Percentiles rank a stretch among this genome's conserved stretches.
These are phyloP conservation scores for Venustaconcha ellipsiformis DNA, from an alignment of 1,140 invertebrate genomes.

Conservation along the genomic window DNA sequence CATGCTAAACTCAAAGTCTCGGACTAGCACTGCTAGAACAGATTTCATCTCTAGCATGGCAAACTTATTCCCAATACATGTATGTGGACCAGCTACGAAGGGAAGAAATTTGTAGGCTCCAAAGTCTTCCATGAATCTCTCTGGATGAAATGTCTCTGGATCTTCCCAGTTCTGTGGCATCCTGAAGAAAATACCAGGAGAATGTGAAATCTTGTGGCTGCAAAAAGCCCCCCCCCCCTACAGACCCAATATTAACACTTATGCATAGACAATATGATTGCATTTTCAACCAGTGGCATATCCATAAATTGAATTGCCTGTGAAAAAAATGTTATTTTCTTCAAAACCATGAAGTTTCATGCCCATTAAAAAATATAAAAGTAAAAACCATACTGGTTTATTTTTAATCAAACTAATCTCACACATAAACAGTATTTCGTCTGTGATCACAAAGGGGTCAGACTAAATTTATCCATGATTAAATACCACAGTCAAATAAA, in stretches of 20 bases:
- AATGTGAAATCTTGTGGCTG: constrained; percentile 1
- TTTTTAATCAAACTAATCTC: too few species aligned
- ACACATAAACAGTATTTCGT: too few species aligned
- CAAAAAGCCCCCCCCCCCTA: neutral
- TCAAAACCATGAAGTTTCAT: too few species aligned
- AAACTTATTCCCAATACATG: constrained; percentile 53
- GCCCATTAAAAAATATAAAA: too few species aligned
- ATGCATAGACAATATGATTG: too few species aligned
- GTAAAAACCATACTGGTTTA: too few species aligned
- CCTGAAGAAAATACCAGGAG: constrained; percentile 27
- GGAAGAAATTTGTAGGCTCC: constrained; percentile 43
- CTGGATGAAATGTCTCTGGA: constrained; percentile 44
- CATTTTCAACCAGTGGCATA: too few species aligned
- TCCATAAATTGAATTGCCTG: too few species aligned
- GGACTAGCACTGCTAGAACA: constrained; percentile 38
- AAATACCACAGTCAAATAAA: too few species aligned
- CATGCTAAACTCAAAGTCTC: constrained; percentile 37
- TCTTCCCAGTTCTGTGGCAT: constrained; percentile 48
- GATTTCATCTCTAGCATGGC: constrained; percentile 51
- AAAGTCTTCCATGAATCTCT: constrained; percentile 43
- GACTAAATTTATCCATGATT: too few species aligned
- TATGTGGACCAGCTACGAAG: constrained; percentile 49
- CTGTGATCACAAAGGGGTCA: too few species aligned
- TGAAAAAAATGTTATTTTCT: too few species aligned
- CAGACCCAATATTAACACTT: neutral